phyloP scores from a whole-genome alignment of 2,113 vertebrate genomes.

The Talpa occidentalis region DNA sequence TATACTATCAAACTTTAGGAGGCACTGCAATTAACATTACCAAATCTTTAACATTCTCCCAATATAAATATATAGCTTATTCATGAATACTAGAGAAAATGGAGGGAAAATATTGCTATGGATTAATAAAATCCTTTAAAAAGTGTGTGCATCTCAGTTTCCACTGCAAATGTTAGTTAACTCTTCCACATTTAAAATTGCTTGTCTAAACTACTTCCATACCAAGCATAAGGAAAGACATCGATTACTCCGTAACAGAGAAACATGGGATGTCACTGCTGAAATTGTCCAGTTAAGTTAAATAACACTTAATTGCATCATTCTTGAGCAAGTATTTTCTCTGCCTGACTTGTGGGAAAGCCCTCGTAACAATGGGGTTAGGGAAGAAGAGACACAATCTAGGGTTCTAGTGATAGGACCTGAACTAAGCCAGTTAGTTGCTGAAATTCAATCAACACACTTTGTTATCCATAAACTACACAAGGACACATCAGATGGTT shows the following conservation, averaged over 20 bases:
- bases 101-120: slow-evolving; percentile 12
- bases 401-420: too few species aligned
- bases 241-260: background rate
- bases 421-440: background rate
- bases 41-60: background rate
- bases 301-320: background rate
- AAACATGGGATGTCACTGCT: background rate
- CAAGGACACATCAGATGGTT: slow-evolving; percentile 44
- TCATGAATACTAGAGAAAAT: slow-evolving; percentile 38
- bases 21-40: background rate
- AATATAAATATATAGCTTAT: background rate
- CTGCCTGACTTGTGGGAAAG: background rate
- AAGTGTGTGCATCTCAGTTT: slow-evolving; percentile 27
- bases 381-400: background rate
- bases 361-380: background rate
- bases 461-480: slow-evolving; percentile 61
- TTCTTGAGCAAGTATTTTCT: slow-evolving; percentile 25
- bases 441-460: slow-evolving; percentile 25
- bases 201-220: slow-evolving; percentile 38
- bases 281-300: background rate
- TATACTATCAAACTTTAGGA: background rate
- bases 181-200: slow-evolving; percentile 25
- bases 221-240: slow-evolving; percentile 9
- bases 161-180: slow-evolving; percentile 42
- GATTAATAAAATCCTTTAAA: slow-evolving; percentile 46